These are phyloP conservation scores for Tachystola acroxantha DNA, from an alignment of 2,888 invertebrate genomes.

Conservation along the genomic window DNA sequence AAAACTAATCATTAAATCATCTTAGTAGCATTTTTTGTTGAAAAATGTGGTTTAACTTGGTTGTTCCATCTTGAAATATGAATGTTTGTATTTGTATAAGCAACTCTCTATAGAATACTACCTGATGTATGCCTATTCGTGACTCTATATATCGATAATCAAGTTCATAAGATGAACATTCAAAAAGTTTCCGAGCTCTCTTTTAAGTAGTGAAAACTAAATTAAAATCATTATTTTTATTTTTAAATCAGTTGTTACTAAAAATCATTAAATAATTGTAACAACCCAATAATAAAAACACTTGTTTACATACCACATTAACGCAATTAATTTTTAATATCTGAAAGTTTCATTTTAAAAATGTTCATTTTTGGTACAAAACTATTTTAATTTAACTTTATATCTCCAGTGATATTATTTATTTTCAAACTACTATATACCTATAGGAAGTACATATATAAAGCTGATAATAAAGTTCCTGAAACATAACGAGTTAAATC, in stretches of 20 bases:
- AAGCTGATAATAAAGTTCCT: constrained; percentile 29
- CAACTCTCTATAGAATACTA: constrained; percentile 4
- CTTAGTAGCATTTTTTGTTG: constrained; percentile 6
- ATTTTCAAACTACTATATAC: constrained; percentile 4
- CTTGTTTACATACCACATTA: too few relatives aligned
- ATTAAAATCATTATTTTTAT: not conserved
- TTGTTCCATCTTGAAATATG: constrained; percentile 8
- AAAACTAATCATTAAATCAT: constrained; percentile 34
- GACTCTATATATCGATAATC: not conserved
- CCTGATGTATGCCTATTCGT: constrained; percentile 9
- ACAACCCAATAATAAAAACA: too few relatives aligned
- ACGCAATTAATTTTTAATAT: constrained; percentile 1
- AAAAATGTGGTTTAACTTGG: constrained; percentile 13
- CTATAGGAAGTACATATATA: not conserved
- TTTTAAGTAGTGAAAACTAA: constrained; percentile 3
- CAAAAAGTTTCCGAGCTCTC: constrained; percentile 9
- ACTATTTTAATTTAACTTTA: constrained; percentile 4
- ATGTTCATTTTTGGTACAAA: constrained; percentile 10
- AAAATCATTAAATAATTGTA: too few relatives aligned
- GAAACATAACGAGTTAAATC: constrained; percentile 19
- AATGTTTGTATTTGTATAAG: constrained; percentile 5
- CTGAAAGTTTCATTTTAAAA: not conserved
- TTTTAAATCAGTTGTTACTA: not conserved
- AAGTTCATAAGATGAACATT: constrained; percentile 5
- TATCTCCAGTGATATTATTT: constrained; percentile 6